Evolutionary conservation across 2,113 vertebrate genomes (phyloP).

Genomic region (Mastomys coucha): DNA sequence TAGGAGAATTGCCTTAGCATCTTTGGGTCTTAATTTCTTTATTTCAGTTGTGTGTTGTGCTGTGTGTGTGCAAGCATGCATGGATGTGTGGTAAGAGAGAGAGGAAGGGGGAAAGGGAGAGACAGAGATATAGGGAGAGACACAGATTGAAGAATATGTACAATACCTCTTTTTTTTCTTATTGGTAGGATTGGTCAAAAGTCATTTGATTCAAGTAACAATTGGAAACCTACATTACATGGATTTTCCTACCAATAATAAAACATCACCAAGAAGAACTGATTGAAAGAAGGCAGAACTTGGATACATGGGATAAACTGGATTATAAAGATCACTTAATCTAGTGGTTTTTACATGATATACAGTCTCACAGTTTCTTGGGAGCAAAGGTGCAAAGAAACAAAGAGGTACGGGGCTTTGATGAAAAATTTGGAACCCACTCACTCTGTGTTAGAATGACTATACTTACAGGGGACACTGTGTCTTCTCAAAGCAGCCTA

Average conservation of each 20-base stretch:
- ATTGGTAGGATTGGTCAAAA: neutral
- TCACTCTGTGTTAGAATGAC: neutral
- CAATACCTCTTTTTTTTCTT: neutral
- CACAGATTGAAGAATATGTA: neutral
- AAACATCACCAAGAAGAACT: neutral
- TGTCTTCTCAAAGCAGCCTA: constrained; percentile 29
- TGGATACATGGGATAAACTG: constrained; percentile 16
- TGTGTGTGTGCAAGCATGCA: neutral
- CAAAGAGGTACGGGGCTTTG: neutral
- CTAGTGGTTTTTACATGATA: constrained; percentile 22
- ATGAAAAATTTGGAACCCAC: neutral
- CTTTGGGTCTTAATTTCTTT: neutral
- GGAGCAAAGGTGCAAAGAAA: neutral
- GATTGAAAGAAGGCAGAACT: constrained; percentile 36
- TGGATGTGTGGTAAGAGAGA: neutral
- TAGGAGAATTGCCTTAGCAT: constrained; percentile 23
- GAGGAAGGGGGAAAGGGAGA: neutral
- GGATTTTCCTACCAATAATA: neutral
- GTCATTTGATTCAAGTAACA: constrained; percentile 11
- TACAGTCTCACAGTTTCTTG: neutral
- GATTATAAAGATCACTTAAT: neutral
- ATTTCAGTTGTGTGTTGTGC: neutral
- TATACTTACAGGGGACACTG: neutral
- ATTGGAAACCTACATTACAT: constrained; percentile 26
- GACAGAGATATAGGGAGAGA: neutral